A percentile compares a stretch with the other conserved stretches of the same genome.
These are phyloP conservation scores for Cynocephalus volans DNA, from an alignment of 2,113 vertebrate species.

Conservation along the genomic window DNA sequence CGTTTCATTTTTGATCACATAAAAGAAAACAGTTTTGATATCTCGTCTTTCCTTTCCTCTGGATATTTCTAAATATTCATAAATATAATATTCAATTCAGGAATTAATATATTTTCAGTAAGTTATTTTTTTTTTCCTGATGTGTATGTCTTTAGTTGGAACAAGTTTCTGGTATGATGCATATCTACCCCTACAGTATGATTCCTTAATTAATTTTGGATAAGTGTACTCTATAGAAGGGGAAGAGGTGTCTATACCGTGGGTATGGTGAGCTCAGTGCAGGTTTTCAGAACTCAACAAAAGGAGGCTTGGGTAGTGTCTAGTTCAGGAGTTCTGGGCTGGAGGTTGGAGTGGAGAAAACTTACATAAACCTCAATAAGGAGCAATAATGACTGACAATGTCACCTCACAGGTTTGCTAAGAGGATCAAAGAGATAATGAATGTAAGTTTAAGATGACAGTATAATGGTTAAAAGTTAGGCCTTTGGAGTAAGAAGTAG, in stretches of 20 bases:
- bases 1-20: conserved; percentile 39
- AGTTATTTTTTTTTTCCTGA: conserved; percentile 15
- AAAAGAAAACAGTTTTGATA: conserved; percentile 40
- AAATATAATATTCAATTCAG: neutral
- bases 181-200: neutral
- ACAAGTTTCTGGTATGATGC: conserved; percentile 21
- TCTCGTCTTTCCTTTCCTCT: conserved; percentile 39
- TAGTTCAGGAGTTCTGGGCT: neutral
- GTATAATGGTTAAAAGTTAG: neutral
- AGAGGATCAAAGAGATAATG: conserved; percentile 34
- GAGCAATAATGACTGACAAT: neutral
- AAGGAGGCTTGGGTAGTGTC: neutral
- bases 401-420: conserved; percentile 31
- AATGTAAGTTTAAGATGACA: conserved; percentile 38
- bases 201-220: conserved; percentile 24
- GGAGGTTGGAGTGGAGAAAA: neutral
- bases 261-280: neutral
- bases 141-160: neutral
- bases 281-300: neutral
- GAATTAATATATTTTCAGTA: conserved; percentile 63
- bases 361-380: neutral
- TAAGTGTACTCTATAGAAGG: neutral
- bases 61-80: conserved; percentile 18
- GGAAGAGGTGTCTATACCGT: neutral
- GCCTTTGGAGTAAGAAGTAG: conserved; percentile 36